Base-by-base conservation (phyloP, 1,140 invertebrate genomes). In the Teleogryllus occipitalis region DNA sequence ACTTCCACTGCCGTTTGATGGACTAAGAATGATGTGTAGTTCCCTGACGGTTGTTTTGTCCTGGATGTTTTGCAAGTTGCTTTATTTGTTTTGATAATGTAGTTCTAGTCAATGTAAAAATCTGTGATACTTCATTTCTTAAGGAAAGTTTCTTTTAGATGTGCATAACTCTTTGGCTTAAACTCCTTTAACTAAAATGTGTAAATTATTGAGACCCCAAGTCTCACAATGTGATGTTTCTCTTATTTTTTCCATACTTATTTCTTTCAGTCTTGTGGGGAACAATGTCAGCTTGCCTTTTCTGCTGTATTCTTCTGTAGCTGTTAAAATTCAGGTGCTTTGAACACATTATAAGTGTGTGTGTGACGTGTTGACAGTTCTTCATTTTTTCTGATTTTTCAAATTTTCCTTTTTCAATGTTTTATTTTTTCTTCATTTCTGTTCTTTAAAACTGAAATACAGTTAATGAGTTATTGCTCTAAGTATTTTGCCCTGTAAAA, bases 181-280 rank as follows among this genome's bases (percentile, higher is more conserved):
- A 2, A 39, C 27, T 39, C 27, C 27, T 39, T 39, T 39, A 39
- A 39, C 27, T 39, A 39, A 39, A 39, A 39, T 39, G 27, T 39
- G 27, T 39, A 39, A 39, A 39, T 39, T 2, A 39, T 39, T 39
- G 27, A 39, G 27, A 39, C 27, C 27, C 27, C 27, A 65, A 65
- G 54, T 65, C 54, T 65, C 54, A 3, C 10, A 65, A 10, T 65
- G 18, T 65, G 54, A 65, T 39, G 27, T 39, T 39, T 39, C 54
- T 65, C 54, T 65, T 65, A 65, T 65, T 65, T 65, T 39, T 65
- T 65, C 54, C 54, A 65, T 65, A 65, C 54, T 65, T 65, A 65
- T 65, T 65, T 65, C 54, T 65, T 65, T 65, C 54, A 65, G 54
- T 65, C 54, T 65, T 65, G 54, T 18, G 54, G 54, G 10, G 54